phyloP scores from a whole-genome alignment of 2,797 vertebrate species.

The Octomys mimax region DNA sequence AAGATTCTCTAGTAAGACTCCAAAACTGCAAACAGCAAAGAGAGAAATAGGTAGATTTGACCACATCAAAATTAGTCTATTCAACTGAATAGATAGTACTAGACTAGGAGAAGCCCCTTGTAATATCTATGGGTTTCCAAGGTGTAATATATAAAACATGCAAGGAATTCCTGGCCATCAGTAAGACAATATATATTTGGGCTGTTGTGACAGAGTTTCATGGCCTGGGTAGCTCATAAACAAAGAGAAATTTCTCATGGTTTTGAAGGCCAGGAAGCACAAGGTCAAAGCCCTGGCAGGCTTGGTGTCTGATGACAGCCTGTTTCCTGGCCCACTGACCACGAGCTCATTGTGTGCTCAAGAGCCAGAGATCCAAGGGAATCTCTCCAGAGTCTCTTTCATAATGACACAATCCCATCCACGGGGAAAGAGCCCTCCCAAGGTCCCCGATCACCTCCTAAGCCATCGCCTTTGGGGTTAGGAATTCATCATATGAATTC shows the following conservation, averaged over 20 bases:
- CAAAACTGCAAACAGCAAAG: background rate
- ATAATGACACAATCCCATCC: background rate
- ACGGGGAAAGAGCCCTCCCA: background rate
- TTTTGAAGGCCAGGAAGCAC: background rate
- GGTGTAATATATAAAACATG: background rate
- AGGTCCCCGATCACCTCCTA: background rate
- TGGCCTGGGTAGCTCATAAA: background rate
- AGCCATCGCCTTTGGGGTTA: background rate
- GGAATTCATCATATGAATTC: background rate
- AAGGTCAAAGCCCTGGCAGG: background rate
- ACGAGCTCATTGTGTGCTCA: background rate
- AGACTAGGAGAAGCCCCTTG: background rate
- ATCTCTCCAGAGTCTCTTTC: background rate
- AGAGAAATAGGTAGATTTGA: background rate
- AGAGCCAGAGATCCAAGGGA: accelerated
- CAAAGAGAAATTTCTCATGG: background rate
- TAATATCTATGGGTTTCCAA: background rate
- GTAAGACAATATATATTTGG: background rate
- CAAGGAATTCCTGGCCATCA: background rate
- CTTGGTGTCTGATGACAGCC: background rate
- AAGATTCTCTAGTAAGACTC: background rate
- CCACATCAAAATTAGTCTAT: background rate
- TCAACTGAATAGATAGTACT: background rate
- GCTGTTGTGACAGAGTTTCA: background rate
- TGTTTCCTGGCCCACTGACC: background rate